Evolutionary conservation across 2,797 vertebrate species (phyloP), one percentile per base, ranked within the genome.

Genomic region (Ptychadena robeensis): DNA sequence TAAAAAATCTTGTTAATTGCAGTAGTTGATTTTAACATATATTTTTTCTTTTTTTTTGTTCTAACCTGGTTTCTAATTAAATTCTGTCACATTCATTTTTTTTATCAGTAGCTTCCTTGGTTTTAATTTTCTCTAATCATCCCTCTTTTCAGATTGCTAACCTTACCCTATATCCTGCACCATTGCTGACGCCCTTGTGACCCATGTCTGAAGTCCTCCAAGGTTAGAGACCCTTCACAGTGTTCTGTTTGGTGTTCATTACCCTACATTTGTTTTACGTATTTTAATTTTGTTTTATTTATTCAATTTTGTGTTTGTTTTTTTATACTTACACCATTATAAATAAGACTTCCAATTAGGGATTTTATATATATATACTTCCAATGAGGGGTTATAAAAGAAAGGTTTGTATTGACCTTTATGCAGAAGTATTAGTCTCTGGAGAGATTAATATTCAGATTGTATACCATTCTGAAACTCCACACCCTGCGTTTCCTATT

Each of bases 171-270:
- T 89, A 89, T 90, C 93, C 91, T 89, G 93, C 87, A 88, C 88
- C 88, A 85, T 87, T 92, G 91, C 91, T 89, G 92, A 92, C 85
- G 82, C 83, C 91, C 90, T 88, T 10, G 88, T 86, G 90, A 92
- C 85, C 92, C 92, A 92, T 94, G 92, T 94, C 93, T 91, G 94
- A 94, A 93, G 91, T 92, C 91, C 91, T 94, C 91, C 90, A 93
- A 94, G 93, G 93, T 95, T 88, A 93, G 93, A 92, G 75, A 87
- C 65, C 85, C 87, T 92, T 93, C 88, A 85, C 81, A 73, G 82
- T 91, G 85, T 91, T 90, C 87, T 86, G 87, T 77, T 65, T 71
- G 22, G 40, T 80, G 38, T 84, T 12, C 44, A 18, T 22, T 27
- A 31, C 35, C 28, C 44, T 30, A 14, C 25, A 32, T 79, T 79